Percentiles rank a stretch among this genome's conserved stretches.
Conservation (phyloP, 2,797 vertebrate species). For the Anabacerthia variegaticeps region DNA sequence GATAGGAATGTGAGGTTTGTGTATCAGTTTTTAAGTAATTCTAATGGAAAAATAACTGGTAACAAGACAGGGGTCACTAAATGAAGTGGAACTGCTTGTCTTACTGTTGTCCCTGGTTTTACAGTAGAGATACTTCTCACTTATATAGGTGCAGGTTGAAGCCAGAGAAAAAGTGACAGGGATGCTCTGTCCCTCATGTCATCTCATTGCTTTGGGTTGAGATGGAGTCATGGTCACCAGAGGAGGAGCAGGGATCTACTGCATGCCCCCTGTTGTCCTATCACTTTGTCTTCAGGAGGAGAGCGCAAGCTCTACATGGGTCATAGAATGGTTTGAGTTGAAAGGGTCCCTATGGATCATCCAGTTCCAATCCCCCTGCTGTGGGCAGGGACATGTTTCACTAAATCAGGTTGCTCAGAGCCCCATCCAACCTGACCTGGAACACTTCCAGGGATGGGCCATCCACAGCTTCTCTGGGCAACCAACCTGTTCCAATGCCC, state of each 20-base stretch:
- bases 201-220: background rate
- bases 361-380: background rate
- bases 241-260: background rate
- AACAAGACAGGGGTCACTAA: background rate
- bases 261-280: rapidly evolving
- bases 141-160: background rate
- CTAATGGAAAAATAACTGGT: background rate
- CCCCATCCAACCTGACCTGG: background rate
- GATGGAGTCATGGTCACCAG: background rate
- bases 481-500: background rate
- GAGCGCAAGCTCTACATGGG: background rate
- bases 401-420: background rate
- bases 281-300: background rate
- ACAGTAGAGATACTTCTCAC: background rate
- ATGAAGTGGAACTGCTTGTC: background rate
- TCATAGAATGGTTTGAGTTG: background rate
- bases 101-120: background rate
- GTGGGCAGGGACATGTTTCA: background rate
- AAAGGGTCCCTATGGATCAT: background rate
- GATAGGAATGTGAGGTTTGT: background rate
- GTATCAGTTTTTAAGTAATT: background rate
- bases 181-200: background rate
- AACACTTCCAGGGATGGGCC: background rate
- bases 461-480: background rate
- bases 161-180: background rate